phyloP scores from a whole-genome alignment of 1,140 invertebrate species.

The Ips nitidus region DNA sequence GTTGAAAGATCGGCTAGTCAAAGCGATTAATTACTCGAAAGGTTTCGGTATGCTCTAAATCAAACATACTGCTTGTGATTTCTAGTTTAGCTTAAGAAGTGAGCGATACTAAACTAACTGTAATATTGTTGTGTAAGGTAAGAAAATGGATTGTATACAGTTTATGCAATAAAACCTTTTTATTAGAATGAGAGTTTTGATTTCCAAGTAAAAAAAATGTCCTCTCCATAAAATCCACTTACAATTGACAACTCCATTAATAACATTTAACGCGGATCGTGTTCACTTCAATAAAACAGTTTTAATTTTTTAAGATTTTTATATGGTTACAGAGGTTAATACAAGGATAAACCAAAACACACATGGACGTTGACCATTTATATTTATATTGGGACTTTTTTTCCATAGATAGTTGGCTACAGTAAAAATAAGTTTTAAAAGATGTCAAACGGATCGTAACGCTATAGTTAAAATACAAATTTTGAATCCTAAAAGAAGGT shows the following conservation, averaged over 20 bases:
- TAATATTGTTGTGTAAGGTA: conserved; percentile 33
- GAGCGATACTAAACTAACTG: conserved; percentile 27
- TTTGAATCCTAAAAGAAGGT: conserved; percentile 18
- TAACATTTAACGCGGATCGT: no score
- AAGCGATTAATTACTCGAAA: conserved; percentile 88
- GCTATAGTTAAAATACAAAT: conserved; percentile 25
- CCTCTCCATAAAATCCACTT: no score
- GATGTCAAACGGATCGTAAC: conserved; percentile 14
- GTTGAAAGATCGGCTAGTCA: conserved; percentile 81
- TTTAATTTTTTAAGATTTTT: no score
- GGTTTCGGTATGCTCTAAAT: conserved; percentile 82
- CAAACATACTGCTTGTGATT: conserved; percentile 34
- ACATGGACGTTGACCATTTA: conserved; percentile 8
- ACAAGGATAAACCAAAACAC: no score
- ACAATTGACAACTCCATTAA: no score
- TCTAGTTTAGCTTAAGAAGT: conserved; percentile 23
- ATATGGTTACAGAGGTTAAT: no score
- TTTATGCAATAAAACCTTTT: conserved; percentile 32
- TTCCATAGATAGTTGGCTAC: conserved; percentile 21
- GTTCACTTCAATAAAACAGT: no score
- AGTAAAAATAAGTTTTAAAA: conserved; percentile 28
- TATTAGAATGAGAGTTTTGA: conserved; percentile 16
- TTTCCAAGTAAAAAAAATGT: neutral
- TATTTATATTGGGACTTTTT: conserved; percentile 18
- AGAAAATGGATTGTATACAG: conserved; percentile 29